Base-by-base conservation (phyloP, 2,888 invertebrate genomes). In the Archips xylosteana region DNA sequence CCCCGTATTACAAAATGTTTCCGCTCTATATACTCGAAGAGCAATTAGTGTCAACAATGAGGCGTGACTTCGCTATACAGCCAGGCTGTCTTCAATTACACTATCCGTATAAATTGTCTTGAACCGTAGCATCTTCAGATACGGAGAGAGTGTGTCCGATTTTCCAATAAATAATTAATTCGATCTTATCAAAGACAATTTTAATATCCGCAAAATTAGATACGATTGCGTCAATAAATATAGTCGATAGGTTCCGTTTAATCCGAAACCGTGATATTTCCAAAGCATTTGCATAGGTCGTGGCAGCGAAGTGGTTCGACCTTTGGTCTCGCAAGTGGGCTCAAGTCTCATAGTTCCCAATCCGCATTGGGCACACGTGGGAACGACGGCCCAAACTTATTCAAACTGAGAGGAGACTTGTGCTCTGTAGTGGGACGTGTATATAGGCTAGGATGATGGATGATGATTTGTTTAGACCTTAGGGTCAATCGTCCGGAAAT, bases 61-160 rank as follows among this genome's bases (percentile, higher is more conserved):
- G 75, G 67, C 75, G 74, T 75, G 54, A 64, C 65, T 70, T 61
- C 13, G 23, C 39, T 69, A 51, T 32, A 45, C 51, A 57, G 54
- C 62, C 57, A 45, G 32, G 39, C 49, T 64, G 23, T 60, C 59
- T 73, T 69, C 42, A 64, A 64, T 72, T 65, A 65, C 65, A 74
- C 74, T 70, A 66, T 74, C 70, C 66, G 70, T 70, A 47, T 61
- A 66, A 75, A 75, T 73, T 45, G 39, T 32, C 59, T 51, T 54
- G 23, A 36, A 65, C 42, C 72, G 54, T 51, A 64, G 63, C 74
- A 59, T 63, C 71, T 64, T 59, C 64, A 15, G 34, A 60, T 45
- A 45, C 61, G 62, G 73, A 71, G 76, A 76, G 76, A 76, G 76
- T 76, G 76, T 76, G 76, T 75, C 74, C 39, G 68, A 60, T 45